phyloP scores from a whole-genome alignment of 2,113 vertebrate species.

The Nerophis lumbriciformis region DNA sequence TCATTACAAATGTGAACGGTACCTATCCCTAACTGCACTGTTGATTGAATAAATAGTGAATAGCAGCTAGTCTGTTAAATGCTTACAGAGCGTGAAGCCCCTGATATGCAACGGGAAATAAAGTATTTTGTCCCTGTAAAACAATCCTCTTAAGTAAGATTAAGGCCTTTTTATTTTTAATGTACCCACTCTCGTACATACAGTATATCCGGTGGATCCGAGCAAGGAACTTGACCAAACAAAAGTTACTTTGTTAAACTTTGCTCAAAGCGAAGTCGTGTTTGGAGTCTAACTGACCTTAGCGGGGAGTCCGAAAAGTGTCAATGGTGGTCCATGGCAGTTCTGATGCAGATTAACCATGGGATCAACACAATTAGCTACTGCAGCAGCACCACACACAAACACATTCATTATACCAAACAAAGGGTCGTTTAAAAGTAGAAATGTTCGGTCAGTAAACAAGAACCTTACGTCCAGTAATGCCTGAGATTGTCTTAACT shows the following conservation, averaged over 20 bases:
- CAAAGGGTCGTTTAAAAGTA: slow-evolving; percentile 44
- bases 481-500: slow-evolving; percentile 18
- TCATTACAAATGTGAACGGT: no score
- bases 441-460: slow-evolving; percentile 28
- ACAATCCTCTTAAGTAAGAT: slow-evolving; percentile 22
- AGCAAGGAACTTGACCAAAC: slow-evolving; percentile 23
- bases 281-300: slow-evolving; percentile 23
- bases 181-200: slow-evolving; percentile 2
- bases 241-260: slow-evolving; percentile 29
- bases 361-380: slow-evolving; percentile 51
- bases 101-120: slow-evolving; percentile 14
- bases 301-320: slow-evolving; percentile 35
- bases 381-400: slow-evolving; percentile 49
- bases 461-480: slow-evolving; percentile 25
- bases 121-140: slow-evolving; percentile 16
- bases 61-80: neutral
- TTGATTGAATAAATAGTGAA: neutral
- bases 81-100: slow-evolving; percentile 3
- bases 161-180: slow-evolving; percentile 3
- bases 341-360: slow-evolving; percentile 39
- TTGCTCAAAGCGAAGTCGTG: slow-evolving; percentile 17
- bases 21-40: neutral
- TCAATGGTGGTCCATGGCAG: slow-evolving; percentile 14
- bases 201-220: slow-evolving; percentile 15
- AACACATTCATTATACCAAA: slow-evolving; percentile 43